These are phyloP conservation scores for Sciaenops ocellatus DNA, from an alignment of 2,797 vertebrate genomes.

Conservation along the genomic window DNA sequence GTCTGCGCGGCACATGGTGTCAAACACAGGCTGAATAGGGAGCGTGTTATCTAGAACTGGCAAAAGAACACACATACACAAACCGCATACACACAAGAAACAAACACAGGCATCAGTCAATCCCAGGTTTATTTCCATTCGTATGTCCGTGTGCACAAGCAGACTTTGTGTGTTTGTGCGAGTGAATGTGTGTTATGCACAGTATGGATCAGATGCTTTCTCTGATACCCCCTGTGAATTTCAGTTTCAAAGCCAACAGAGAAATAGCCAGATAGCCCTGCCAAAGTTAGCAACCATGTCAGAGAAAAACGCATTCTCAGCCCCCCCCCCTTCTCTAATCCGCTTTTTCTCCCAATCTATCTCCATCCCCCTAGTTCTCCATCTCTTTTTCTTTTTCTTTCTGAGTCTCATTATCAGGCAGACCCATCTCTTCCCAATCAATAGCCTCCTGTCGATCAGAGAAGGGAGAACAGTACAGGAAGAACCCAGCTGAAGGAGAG, in stretches of 20 bases:
- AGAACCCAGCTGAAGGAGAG: neutral
- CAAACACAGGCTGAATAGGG: constrained; percentile 30
- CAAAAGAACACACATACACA: constrained; percentile 13
- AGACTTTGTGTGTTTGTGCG: constrained; percentile 26
- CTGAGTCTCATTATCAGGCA: constrained; percentile 75
- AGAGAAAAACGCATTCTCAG: constrained; percentile 55
- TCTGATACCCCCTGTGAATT: constrained; percentile 65
- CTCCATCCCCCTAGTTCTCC: constrained; percentile 52
- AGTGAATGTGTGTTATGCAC: constrained; percentile 30
- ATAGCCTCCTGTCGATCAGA: constrained; percentile 77
- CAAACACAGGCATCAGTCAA: constrained; percentile 25
- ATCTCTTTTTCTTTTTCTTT: constrained; percentile 47
- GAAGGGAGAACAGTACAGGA: constrained; percentile 24
- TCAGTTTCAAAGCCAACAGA: constrained; percentile 70
- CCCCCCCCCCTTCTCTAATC: constrained; percentile 64
- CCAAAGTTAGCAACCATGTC: constrained; percentile 72
- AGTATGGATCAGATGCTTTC: constrained; percentile 74
- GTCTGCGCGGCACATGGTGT: constrained; percentile 28
- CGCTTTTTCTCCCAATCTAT: constrained; percentile 63
- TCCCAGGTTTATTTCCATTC: constrained; percentile 55
- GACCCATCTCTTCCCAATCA: constrained; percentile 72
- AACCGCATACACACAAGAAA: neutral
- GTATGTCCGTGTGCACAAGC: constrained; percentile 19
- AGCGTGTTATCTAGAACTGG: constrained; percentile 36
- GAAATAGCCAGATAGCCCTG: constrained; percentile 59